phyloP scores from a whole-genome alignment of 2,113 vertebrate genomes.

The Vimba vimba region DNA sequence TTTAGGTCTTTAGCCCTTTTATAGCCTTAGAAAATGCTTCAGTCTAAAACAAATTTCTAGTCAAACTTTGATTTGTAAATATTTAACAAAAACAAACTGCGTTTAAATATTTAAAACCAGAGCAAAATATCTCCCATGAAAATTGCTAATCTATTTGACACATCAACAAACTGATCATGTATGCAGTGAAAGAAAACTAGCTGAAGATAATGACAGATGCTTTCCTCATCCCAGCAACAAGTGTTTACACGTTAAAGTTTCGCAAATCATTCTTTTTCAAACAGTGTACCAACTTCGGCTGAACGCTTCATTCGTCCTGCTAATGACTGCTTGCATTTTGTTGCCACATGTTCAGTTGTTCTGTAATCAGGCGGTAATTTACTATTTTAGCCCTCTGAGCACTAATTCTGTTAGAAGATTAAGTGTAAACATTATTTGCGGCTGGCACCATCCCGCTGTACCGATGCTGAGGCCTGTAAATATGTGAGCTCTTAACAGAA shows the following conservation, averaged over 20 bases:
- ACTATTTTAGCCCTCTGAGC: slow-evolving; percentile 44
- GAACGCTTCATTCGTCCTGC: slow-evolving; percentile 52
- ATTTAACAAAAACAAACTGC: neutral
- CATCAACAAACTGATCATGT: slow-evolving; percentile 29
- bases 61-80: slow-evolving; percentile 6
- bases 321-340: slow-evolving; percentile 49
- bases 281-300: slow-evolving; percentile 43
- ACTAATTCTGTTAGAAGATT: slow-evolving; percentile 46
- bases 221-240: slow-evolving; percentile 38
- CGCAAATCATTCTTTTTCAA: slow-evolving; percentile 54
- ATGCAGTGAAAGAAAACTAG: slow-evolving; percentile 40
- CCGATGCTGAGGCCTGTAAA: slow-evolving; percentile 45
- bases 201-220: slow-evolving; percentile 34
- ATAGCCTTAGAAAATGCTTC: neutral
- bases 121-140: slow-evolving; percentile 26
- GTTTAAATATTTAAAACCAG: neutral
- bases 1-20: neutral
- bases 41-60: neutral
- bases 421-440: slow-evolving; percentile 53
- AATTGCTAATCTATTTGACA: slow-evolving; percentile 28
- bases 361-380: slow-evolving; percentile 56
- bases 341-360: slow-evolving; percentile 47
- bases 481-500: slow-evolving; percentile 46
- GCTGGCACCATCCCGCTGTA: slow-evolving; percentile 27
- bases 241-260: slow-evolving; percentile 51